These are phyloP conservation scores for Phodopus roborovskii DNA, from an alignment of 2,113 vertebrate species.

Conservation along the genomic window DNA sequence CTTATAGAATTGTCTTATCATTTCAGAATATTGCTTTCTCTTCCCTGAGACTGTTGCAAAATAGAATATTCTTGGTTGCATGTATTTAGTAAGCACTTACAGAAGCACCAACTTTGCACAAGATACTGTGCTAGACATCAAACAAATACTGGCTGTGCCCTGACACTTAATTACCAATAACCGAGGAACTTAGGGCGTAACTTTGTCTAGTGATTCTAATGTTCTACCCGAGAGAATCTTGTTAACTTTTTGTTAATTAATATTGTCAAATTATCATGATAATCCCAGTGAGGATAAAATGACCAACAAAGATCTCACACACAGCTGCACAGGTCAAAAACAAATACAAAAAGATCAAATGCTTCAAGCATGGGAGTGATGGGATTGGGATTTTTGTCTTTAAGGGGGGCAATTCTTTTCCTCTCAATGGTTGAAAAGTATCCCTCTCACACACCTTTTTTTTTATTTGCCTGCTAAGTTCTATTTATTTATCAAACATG, in stretches of 20 bases:
- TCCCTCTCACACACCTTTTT: background rate
- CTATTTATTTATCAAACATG: background rate
- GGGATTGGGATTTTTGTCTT: background rate
- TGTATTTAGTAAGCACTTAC: conserved; percentile 10
- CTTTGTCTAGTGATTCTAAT: conserved; percentile 31
- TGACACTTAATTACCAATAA: background rate
- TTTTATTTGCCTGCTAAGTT: background rate
- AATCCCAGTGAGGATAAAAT: background rate
- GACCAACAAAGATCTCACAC: background rate
- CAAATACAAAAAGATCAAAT: background rate
- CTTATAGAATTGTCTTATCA: background rate
- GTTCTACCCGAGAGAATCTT: background rate
- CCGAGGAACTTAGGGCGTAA: background rate
- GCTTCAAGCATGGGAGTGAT: background rate
- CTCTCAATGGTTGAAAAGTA: background rate
- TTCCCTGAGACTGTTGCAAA: background rate
- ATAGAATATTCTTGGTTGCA: background rate
- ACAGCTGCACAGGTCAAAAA: background rate
- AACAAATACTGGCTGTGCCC: background rate
- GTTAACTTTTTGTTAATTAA: background rate
- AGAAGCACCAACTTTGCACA: background rate
- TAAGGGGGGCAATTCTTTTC: background rate
- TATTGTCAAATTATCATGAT: background rate
- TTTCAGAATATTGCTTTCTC: background rate
- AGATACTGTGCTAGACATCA: background rate